Base-by-base conservation (phyloP, 2,797 vertebrate genomes). In the Limnodromus scolopaceus region DNA sequence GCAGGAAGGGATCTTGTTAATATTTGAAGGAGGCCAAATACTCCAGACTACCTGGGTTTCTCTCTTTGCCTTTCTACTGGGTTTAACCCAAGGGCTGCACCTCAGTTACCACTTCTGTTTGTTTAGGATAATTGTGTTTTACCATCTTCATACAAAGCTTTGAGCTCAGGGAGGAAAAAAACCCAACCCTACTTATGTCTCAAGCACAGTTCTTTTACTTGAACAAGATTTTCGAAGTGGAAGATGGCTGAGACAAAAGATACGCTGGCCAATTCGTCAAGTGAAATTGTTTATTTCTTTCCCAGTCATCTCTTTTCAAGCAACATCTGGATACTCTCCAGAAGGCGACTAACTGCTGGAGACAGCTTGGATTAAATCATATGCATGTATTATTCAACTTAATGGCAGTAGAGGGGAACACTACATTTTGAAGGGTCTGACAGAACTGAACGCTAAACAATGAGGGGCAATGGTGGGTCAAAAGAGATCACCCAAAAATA, bases 261-360 rank as follows among this genome's bases (percentile, higher is more conserved):
- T 70, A 70, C 0, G 0, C 57, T 75, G 75, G 64, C 43, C 68
- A 69, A 89, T 77, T 87, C 0, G 0, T 86, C 83, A 91, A 87
- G n/a, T 41, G 53, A 87, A 77, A 74, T 83, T 70, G 74, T 93
- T 93, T 95, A 65, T 84, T 95, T 74, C 84, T 93, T 91, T 89
- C 85, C 32, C n/a, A 78, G 82, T 65, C 76, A 81, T 88, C 32
- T 65, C 76, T 68, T 53, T 87, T 54, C 92, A 78, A 76, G n/a
- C 49, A 84, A 80, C 76, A 94, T 93, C 87, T 96, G 71, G 81
- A 87, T 53, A 64, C 48, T 94, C 46, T 94, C 80, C 92, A 93
- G 89, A 92, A 61, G 39, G 76, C 49, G 4, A 74, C 55, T 92
- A 82, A 74, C 82, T 94, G 85, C 65, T 82, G 38, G 74, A 89